Conservation (phyloP, 2,888 invertebrate species). For the Platypus cylindrus region DNA sequence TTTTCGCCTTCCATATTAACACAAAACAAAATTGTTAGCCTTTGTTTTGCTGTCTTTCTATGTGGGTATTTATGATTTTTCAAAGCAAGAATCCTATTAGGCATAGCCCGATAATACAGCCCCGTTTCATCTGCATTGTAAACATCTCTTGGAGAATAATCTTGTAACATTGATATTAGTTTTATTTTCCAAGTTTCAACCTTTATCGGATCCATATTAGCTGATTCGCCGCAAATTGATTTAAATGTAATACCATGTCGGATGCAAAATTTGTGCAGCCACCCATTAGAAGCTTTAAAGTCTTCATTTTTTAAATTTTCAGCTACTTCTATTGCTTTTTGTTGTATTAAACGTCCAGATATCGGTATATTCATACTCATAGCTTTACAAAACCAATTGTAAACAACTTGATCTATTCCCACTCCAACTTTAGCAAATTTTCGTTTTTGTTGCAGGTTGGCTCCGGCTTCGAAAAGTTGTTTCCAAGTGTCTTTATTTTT, state of each 20-base stretch:
- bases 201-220: not conserved
- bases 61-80: constrained; percentile 6
- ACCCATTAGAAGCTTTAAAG: constrained; percentile 9
- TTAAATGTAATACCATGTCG: constrained; percentile 9
- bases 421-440: constrained; percentile 10
- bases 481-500: constrained; percentile 6
- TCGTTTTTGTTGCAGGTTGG: constrained; percentile 8
- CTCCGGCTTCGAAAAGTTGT: constrained; percentile 4
- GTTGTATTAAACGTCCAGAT: constrained; percentile 10
- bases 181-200: not conserved
- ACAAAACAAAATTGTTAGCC: constrained; percentile 13
- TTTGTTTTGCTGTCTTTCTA: constrained; percentile 11
- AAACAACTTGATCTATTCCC: constrained; percentile 9
- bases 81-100: too few species aligned
- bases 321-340: constrained; percentile 11
- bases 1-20: too few species aligned
- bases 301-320: constrained; percentile 6
- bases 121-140: not conserved
- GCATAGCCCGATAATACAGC: constrained; percentile 2
- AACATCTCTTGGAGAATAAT: not conserved
- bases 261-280: constrained; percentile 7
- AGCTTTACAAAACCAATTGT: constrained; percentile 11
- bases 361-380: constrained; percentile 10
- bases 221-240: constrained; percentile 7
- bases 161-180: not conserved